Base-by-base conservation (phyloP, 2,113 vertebrate species). In the Podarcis raffonei region DNA sequence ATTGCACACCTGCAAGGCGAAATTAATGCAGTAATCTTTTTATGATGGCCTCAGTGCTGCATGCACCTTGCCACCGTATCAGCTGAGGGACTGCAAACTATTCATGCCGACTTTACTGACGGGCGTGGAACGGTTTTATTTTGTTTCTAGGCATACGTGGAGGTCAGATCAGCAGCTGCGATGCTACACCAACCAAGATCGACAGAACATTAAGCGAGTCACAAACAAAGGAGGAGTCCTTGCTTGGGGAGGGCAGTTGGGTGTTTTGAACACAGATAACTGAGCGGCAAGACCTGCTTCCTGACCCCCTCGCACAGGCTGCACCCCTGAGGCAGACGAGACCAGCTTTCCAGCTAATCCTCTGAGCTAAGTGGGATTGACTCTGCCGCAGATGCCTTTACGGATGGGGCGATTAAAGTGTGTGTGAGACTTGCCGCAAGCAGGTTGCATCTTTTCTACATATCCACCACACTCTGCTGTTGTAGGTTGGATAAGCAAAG, bases 281-380 rank as follows among this genome's bases (percentile, higher is more conserved):
- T 27, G 72, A 76, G 57, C 72, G 22, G 37, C 72, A 76, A 85
- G 77, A 65, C 23, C 32, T 66, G 59, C 22, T 66, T 32, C 59
- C 42, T 25, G 22, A 65, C 9, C 32, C 32, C 62, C 23, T 37
- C 62, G 18, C 32, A 37, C 8, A 4, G 69, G 25, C 13, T 65
- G 15, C 27, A 75, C 25, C 72, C 65, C 72, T 77, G 74, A 77
- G 18, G 37, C 84, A 66, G 84, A 42, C 25, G 30, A 76, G 15
- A 32, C 72, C 23, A 76, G 35, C 48, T 57, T 76, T 62, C 25
- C 57, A 65, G 35, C 57, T 85, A 65, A 77, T 77, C 35, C 35
- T 77, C 57, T 85, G 35, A 30, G 84, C 35, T 66, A 62, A 86
- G 81, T 66, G 35, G 81, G 27, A 86, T 62, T 86, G 74, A 77